phyloP scores from a whole-genome alignment of 2,888 invertebrate genomes.

The Melanostoma scalare region DNA sequence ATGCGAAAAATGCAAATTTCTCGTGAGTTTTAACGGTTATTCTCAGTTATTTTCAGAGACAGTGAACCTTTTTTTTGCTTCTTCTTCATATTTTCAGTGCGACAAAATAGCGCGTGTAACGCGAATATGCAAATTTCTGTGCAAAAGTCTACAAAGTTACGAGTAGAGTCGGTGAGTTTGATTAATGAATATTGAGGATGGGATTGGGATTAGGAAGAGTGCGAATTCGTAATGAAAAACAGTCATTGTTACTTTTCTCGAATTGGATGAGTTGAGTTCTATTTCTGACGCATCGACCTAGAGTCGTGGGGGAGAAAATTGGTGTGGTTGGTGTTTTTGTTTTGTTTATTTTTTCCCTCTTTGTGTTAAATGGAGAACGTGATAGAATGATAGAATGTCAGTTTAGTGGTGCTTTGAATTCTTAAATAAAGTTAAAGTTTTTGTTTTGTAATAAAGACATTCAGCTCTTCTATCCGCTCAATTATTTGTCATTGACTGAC shows the following conservation, averaged over 20 bases:
- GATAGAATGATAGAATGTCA: constrained; percentile 42
- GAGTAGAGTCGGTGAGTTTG: constrained; percentile 34
- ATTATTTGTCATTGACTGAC: no score
- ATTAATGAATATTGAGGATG: constrained; percentile 65
- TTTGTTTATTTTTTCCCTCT: constrained; percentile 1
- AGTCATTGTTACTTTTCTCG: constrained; percentile 22
- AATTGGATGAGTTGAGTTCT: background rate
- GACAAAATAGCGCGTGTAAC: constrained; percentile 38
- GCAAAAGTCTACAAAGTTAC: constrained; percentile 39
- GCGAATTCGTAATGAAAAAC: constrained; percentile 22
- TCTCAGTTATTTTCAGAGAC: background rate
- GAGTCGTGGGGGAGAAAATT: background rate
- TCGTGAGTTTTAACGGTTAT: constrained; percentile 1
- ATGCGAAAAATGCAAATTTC: constrained; percentile 29
- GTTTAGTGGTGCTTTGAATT: constrained; percentile 26
- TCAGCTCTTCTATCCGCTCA: no score
- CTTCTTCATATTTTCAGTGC: constrained; percentile 18
- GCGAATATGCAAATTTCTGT: constrained; percentile 34
- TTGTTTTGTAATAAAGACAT: no score
- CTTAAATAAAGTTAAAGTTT: no score
- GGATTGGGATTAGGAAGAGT: constrained; percentile 22
- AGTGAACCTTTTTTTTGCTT: background rate
- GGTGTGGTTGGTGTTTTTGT: constrained; percentile 7
- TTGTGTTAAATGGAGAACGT: constrained; percentile 30
- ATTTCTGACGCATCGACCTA: background rate